These are phyloP conservation scores for Australoheros scitulus DNA, from an alignment of 2,113 vertebrate genomes.

Conservation along the genomic window DNA sequence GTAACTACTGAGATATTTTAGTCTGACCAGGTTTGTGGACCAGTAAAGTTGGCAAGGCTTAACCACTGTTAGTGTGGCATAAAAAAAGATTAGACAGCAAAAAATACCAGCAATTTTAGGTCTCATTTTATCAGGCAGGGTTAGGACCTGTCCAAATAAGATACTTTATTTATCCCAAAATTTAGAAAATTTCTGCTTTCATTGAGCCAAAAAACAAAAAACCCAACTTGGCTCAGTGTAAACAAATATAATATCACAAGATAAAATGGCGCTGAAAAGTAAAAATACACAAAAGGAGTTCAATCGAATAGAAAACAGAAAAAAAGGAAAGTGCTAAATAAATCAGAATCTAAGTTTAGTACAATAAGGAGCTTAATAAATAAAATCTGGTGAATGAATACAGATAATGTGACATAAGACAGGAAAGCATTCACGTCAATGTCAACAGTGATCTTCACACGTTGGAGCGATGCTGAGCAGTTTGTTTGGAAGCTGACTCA, in stretches of 20 bases:
- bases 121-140: not conserved
- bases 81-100: too few species aligned
- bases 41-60: too few species aligned
- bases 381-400: not conserved
- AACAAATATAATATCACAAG: not conserved
- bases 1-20: not conserved
- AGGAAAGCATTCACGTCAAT: too few species aligned
- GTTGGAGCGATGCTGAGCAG: not conserved
- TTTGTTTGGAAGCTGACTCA: not conserved
- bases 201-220: not conserved
- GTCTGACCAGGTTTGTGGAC: not conserved
- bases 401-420: too few species aligned
- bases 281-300: not conserved
- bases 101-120: not conserved
- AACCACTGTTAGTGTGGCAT: not conserved
- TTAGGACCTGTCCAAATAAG: not conserved
- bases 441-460: too few species aligned
- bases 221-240: not conserved
- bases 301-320: not conserved
- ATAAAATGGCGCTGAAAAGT: too few species aligned
- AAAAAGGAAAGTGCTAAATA: not conserved
- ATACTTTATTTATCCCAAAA: not conserved
- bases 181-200: accelerated
- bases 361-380: not conserved
- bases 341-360: not conserved